Conservation (phyloP, 2,113 vertebrate genomes). For the Corythornis vintsioides region DNA sequence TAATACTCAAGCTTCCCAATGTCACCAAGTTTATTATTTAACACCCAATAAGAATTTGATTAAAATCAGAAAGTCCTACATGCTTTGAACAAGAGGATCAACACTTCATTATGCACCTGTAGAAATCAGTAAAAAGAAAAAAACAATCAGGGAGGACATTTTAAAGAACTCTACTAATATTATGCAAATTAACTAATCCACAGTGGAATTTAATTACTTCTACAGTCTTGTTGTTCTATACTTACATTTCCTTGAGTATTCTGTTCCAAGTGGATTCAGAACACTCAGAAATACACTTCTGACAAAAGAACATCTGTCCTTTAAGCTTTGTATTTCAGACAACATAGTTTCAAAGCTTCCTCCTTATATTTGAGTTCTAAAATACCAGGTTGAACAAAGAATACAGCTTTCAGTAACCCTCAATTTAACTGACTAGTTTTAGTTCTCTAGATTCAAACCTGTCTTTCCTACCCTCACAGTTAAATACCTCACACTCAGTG, state of each 20-base stretch:
- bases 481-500: not conserved
- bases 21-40: not conserved
- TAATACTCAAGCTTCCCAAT: not conserved
- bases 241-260: not conserved
- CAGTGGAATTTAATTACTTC: slow-evolving; percentile 5
- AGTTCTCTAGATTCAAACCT: not conserved
- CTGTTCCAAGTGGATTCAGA: slow-evolving; percentile 5
- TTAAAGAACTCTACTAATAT: not conserved
- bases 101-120: not conserved
- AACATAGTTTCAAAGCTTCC: not conserved
- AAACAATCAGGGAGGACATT: not conserved
- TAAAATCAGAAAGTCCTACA: not conserved
- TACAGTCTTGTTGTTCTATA: not conserved
- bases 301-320: not conserved
- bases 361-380: not conserved
- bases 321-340: not conserved
- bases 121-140: not conserved
- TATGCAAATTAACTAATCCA: not conserved
- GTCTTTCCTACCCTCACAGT: not conserved
- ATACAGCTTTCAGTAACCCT: not conserved
- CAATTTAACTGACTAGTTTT: not conserved
- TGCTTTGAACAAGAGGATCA: not conserved
- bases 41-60: not conserved
- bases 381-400: not conserved
- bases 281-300: not conserved